phyloP scores from a whole-genome alignment of 2,797 vertebrate species.

The Arnoldichthys spilopterus region DNA sequence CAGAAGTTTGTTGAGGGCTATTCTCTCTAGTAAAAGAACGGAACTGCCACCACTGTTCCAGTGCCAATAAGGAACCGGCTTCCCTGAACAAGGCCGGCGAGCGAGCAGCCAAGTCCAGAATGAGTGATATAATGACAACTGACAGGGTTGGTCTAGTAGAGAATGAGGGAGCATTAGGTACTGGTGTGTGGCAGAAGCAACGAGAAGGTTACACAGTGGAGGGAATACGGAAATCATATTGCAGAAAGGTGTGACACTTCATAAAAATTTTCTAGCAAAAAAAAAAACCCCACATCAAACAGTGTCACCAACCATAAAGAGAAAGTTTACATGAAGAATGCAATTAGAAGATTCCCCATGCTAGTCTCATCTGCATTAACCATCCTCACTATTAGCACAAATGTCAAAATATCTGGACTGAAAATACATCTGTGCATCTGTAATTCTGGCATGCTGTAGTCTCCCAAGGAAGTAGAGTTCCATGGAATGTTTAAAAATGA shows the following conservation, averaged over 20 bases:
- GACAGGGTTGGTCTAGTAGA: constrained; percentile 19
- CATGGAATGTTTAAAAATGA: constrained; percentile 13
- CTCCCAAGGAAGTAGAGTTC: constrained; percentile 1
- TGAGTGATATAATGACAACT: constrained; percentile 37
- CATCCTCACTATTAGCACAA: constrained; percentile 8
- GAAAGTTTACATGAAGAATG: constrained; percentile 3
- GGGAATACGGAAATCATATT: constrained; percentile 21
- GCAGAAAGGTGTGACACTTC: constrained; percentile 16
- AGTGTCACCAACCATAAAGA: constrained; percentile 5
- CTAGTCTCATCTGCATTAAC: not conserved
- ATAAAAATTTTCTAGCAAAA: constrained; percentile 16
- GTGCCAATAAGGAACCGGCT: constrained; percentile 22
- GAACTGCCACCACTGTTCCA: constrained; percentile 45
- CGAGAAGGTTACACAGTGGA: not conserved
- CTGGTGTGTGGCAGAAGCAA: not conserved
- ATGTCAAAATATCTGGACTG: not conserved
- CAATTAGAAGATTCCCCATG: not conserved
- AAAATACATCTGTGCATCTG: not conserved
- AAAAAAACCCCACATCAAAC: not conserved
- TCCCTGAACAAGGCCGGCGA: constrained; percentile 27
- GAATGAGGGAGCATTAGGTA: constrained; percentile 20
- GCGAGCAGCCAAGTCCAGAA: constrained; percentile 7
- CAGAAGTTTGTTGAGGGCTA: constrained; percentile 45
- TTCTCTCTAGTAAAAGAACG: constrained; percentile 47
- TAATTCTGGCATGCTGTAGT: constrained; percentile 7